Evolutionary conservation across 2,113 vertebrate genomes (phyloP), one percentile per base, ranked within the genome.

Genomic region (Oryzias celebensis): DNA sequence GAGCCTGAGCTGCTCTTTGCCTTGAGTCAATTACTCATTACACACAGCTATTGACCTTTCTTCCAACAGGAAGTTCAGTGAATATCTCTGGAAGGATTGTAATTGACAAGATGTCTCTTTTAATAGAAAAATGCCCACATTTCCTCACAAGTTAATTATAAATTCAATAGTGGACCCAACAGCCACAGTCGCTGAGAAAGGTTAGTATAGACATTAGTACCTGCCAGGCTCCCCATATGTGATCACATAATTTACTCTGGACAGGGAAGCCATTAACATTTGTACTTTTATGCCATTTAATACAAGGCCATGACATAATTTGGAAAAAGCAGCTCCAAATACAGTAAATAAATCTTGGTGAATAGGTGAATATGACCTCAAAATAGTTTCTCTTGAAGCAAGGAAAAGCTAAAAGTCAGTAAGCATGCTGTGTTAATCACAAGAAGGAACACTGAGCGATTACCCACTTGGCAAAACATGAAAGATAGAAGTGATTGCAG

Each of bases 91-190:
- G 84, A 56, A 88, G 89, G 87, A 90, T 87, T 91, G 87, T 91
- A 93, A 93, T 92, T 92, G 92, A 93, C 92, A 92, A 90, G 89
- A 91, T 91, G 92, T 92, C 90, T 90, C 88, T 90, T 90, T 89
- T 91, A 91, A 91, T 91, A 91, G 90, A 91, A 92, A 92, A 91
- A 89, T 90, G 85, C 85, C 82, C 84, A 91, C 86, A 87, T 91
- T 90, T 90, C 83, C 80, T 81, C 84, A 85, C 84, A 84, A 88
- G 85, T 88, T 91, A 85, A 92, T 91, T 90, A 91, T 87, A 90
- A 88, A 89, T 92, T 89, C 84, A 90, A 88, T 90, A 85, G 73
- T 48, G 72, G 83, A 81, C 75, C 88, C 76, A 81, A 74, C 55
- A 63, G 81, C 84, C 82, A 79, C 73, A 69, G 78, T 71, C 81